Evolutionary conservation across 1,140 invertebrate genomes (phyloP).

Genomic region (Diploscapter pachys): DNA sequence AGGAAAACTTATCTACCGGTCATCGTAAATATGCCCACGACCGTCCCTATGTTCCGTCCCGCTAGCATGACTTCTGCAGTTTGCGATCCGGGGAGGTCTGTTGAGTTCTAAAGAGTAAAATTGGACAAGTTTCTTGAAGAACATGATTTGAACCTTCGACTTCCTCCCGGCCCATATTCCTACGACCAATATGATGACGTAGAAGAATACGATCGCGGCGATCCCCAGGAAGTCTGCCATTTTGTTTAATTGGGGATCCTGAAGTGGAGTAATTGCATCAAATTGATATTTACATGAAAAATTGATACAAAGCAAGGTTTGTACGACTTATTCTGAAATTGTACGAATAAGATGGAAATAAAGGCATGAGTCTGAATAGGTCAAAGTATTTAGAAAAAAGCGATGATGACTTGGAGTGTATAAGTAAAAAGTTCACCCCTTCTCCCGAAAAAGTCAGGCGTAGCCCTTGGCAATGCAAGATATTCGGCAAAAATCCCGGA

Average conservation of each 20-base stretch:
- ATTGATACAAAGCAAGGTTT: too few species aligned
- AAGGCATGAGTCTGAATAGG: too few species aligned
- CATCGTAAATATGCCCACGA: conserved; percentile 98
- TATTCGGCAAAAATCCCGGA: too few species aligned
- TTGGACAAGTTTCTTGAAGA: conserved; percentile 1
- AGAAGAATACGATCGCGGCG: conserved; percentile 86
- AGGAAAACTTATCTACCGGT: conserved; percentile 68
- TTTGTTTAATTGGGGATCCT: conserved; percentile 63
- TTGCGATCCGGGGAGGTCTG: conserved; percentile 59
- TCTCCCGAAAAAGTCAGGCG: too few species aligned
- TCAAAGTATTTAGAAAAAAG: conserved; percentile 74
- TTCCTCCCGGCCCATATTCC: conserved; percentile 91
- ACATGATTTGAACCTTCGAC: conserved; percentile 64
- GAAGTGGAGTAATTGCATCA: conserved; percentile 76
- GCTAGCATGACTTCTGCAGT: conserved; percentile 92
- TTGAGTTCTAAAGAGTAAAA: background rate
- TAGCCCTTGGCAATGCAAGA: too few species aligned
- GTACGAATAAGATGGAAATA: too few species aligned
- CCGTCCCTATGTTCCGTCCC: conserved; percentile 80
- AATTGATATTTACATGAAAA: too few species aligned
- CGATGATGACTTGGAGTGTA: background rate
- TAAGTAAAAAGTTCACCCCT: too few species aligned
- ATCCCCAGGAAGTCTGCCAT: conserved; percentile 79
- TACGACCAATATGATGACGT: conserved; percentile 82
- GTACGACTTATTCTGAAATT: too few species aligned